phyloP scores from a whole-genome alignment of 2,888 invertebrate species.

The Iselma pallidipennis region DNA sequence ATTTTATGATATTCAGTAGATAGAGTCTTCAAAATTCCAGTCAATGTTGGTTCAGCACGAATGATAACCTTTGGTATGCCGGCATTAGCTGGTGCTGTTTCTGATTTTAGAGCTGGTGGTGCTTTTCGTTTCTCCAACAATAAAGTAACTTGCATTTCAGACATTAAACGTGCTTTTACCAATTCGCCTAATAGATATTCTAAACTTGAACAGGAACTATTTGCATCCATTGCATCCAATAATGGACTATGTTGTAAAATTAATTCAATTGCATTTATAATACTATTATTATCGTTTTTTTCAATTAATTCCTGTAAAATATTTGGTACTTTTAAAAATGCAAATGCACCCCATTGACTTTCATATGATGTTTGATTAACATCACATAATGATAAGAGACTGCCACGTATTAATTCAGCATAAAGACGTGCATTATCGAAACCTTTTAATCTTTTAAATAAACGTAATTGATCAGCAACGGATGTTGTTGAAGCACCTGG shows the following conservation, averaged over 20 bases:
- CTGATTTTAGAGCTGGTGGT: conserved; percentile 59
- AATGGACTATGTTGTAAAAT: conserved; percentile 83
- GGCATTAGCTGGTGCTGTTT: conserved; percentile 64
- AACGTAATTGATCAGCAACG: conserved; percentile 79
- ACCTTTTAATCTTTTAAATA: conserved; percentile 84
- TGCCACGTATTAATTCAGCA: conserved; percentile 87
- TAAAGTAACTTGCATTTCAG: conserved; percentile 75
- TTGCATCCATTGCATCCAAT: conserved; percentile 86
- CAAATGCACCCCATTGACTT: conserved; percentile 92
- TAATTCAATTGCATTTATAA: conserved; percentile 82
- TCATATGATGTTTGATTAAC: conserved; percentile 82
- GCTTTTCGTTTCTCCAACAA: conserved; percentile 64
- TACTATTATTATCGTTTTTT: conserved; percentile 44
- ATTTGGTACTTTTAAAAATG: conserved; percentile 87
- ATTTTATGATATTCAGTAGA: conserved; percentile 89
- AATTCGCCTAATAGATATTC: conserved; percentile 83
- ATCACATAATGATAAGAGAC: conserved; percentile 87
- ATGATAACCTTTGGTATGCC: conserved; percentile 80
- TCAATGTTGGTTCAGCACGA: conserved; percentile 85
- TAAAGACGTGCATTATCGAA: conserved; percentile 80
- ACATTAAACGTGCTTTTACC: conserved; percentile 76
- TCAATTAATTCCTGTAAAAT: conserved; percentile 61
- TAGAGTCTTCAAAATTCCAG: conserved; percentile 87
- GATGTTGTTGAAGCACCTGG: conserved; percentile 82
- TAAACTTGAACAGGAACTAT: conserved; percentile 85